phyloP scores from a whole-genome alignment of 2,113 vertebrate species.

The Xerus inauris region DNA sequence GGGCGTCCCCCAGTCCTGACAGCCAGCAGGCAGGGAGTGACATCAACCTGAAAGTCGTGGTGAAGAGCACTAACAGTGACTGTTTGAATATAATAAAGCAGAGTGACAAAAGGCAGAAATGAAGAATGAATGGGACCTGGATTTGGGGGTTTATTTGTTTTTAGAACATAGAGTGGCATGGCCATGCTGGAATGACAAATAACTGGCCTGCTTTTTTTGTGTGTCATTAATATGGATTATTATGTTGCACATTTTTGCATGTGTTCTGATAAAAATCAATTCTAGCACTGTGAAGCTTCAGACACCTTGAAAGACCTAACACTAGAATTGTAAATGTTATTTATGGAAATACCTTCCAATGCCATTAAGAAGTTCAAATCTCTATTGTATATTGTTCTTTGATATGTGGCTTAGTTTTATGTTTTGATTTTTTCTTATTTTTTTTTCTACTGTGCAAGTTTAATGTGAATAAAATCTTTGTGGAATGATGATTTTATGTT shows the following conservation, averaged over 20 bases:
- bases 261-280: constrained; percentile 78
- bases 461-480: constrained; percentile 85
- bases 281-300: constrained; percentile 82
- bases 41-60: constrained; percentile 82
- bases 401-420: constrained; percentile 81
- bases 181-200: constrained; percentile 66
- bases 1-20: constrained; percentile 78
- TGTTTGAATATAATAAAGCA: constrained; percentile 83
- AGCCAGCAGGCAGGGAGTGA: constrained; percentile 76
- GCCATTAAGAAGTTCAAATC: constrained; percentile 66
- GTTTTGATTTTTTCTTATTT: constrained; percentile 64
- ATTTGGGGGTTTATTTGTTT: constrained; percentile 73
- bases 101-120: constrained; percentile 83
- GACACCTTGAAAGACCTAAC: constrained; percentile 72
- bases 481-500: constrained; percentile 85
- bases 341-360: constrained; percentile 75
- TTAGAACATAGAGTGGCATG: constrained; percentile 78
- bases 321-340: constrained; percentile 79
- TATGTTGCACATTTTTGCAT: constrained; percentile 77
- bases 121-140: constrained; percentile 80
- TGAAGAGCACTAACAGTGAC: constrained; percentile 85
- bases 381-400: constrained; percentile 76
- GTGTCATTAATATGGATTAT: constrained; percentile 64
- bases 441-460: constrained; percentile 83
- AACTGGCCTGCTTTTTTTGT: constrained; percentile 72